phyloP scores from a whole-genome alignment of 2,113 vertebrate genomes.

The Strix uralensis region DNA sequence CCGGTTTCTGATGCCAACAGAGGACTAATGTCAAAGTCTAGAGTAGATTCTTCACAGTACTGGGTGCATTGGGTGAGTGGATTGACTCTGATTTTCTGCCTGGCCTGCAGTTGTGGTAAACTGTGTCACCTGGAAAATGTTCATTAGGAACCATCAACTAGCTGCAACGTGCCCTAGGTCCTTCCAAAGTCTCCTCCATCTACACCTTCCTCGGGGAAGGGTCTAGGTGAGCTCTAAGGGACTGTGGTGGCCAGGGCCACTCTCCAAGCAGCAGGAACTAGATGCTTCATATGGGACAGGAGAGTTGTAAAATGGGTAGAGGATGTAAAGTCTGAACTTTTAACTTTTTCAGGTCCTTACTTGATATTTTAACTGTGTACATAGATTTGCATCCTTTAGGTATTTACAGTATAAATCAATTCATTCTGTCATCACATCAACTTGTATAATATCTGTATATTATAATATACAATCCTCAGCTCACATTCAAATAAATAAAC shows the following conservation, averaged over 20 bases:
- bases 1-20: neutral
- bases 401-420: neutral
- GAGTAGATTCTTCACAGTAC: neutral
- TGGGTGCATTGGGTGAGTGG: neutral
- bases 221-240: neutral
- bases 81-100: neutral
- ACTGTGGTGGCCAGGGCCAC: neutral
- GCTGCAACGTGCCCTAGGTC: neutral
- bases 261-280: neutral
- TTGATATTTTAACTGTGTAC: neutral
- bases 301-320: neutral
- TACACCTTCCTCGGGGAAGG: neutral
- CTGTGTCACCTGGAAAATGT: neutral
- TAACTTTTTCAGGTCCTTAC: neutral
- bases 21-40: neutral
- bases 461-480: neutral
- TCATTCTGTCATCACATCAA: neutral
- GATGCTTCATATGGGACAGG: neutral
- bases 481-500: slow-evolving; percentile 40
- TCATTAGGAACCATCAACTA: neutral
- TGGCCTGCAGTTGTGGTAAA: neutral
- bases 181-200: neutral
- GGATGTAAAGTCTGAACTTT: neutral
- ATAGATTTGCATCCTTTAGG: neutral
- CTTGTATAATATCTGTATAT: neutral